A percentile compares a stretch with the other conserved stretches of the same genome.
Evolutionary conservation across 2,888 invertebrate species (phyloP).

Genomic region (Baccha elongata): DNA sequence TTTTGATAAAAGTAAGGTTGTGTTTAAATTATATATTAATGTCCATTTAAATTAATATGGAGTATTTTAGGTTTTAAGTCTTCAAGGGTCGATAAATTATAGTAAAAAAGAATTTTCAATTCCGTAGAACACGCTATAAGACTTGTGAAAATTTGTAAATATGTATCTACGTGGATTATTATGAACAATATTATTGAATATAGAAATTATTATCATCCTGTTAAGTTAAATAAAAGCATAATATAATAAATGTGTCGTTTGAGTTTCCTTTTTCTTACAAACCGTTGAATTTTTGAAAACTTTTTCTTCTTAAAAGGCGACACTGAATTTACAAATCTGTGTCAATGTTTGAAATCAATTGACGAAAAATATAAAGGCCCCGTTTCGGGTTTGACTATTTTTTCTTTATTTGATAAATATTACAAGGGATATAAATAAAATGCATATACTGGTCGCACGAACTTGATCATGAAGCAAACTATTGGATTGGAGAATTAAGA

Average conservation of each 20-base stretch:
- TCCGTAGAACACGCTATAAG: slow-evolving; percentile 52
- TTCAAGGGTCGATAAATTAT: slow-evolving; percentile 18
- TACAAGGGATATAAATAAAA: too few relatives aligned
- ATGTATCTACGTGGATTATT: slow-evolving; percentile 66
- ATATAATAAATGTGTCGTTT: slow-evolving; percentile 27
- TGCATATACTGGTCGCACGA: too few relatives aligned
- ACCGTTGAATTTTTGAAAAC: too few relatives aligned
- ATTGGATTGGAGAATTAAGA: too few relatives aligned
- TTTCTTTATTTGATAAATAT: too few relatives aligned
- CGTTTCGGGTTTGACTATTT: too few relatives aligned
- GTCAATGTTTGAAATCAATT: too few relatives aligned
- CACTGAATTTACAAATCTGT: too few relatives aligned
- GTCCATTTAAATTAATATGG: slow-evolving; percentile 17
- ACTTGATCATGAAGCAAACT: too few relatives aligned
- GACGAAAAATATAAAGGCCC: too few relatives aligned
- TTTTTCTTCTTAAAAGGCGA: too few relatives aligned
- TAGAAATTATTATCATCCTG: slow-evolving; percentile 66
- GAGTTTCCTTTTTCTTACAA: too few relatives aligned
- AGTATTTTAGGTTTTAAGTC: slow-evolving; percentile 12
- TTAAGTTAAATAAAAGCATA: slow-evolving; percentile 72
- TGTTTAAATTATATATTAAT: slow-evolving; percentile 54
- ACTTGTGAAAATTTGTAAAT: slow-evolving; percentile 69
- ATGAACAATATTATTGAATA: slow-evolving; percentile 61
- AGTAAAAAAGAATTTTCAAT: slow-evolving; percentile 21
- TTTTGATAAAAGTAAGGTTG: slow-evolving; percentile 65